phyloP scores from a whole-genome alignment of 2,797 vertebrate species.

The Lates japonicus region DNA sequence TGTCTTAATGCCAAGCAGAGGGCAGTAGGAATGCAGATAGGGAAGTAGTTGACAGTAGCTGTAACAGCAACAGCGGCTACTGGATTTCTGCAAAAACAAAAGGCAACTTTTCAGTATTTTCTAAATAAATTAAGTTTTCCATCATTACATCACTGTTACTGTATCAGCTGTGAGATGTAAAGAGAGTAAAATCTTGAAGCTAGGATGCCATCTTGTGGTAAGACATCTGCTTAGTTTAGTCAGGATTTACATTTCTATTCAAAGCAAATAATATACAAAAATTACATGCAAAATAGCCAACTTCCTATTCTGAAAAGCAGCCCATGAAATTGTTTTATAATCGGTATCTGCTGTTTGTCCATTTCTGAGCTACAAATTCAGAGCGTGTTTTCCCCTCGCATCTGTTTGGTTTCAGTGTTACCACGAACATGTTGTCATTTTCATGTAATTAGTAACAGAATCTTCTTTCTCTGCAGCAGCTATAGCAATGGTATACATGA shows the following conservation, averaged over 20 bases:
- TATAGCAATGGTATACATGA: slow-evolving; percentile 44
- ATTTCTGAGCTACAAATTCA: slow-evolving; percentile 6
- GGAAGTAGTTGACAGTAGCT: neutral
- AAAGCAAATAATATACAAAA: neutral
- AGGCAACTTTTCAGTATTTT: neutral
- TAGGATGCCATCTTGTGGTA: slow-evolving; percentile 79
- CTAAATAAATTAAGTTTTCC: neutral
- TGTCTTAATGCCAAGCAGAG: slow-evolving; percentile 56
- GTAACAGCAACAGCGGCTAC: neutral
- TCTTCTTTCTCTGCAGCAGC: slow-evolving; percentile 19
- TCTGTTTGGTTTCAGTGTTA: slow-evolving; percentile 33
- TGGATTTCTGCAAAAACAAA: slow-evolving; percentile 1
- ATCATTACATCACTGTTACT: neutral
- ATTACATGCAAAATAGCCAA: neutral
- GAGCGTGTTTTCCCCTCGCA: slow-evolving; percentile 3
- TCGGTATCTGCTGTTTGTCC: neutral
- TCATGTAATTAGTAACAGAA: slow-evolving; percentile 55
- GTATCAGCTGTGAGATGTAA: neutral
- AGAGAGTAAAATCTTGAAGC: slow-evolving; percentile 24
- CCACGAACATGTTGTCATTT: slow-evolving; percentile 47
- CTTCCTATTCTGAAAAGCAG: slow-evolving; percentile 9
- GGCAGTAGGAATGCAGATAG: slow-evolving; percentile 35
- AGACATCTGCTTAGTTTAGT: slow-evolving; percentile 10
- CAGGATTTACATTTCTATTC: slow-evolving; percentile 1
- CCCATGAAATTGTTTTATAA: slow-evolving; percentile 6